Conservation (phyloP, 2,113 vertebrate genomes). For the Syrmaticus mikado region DNA sequence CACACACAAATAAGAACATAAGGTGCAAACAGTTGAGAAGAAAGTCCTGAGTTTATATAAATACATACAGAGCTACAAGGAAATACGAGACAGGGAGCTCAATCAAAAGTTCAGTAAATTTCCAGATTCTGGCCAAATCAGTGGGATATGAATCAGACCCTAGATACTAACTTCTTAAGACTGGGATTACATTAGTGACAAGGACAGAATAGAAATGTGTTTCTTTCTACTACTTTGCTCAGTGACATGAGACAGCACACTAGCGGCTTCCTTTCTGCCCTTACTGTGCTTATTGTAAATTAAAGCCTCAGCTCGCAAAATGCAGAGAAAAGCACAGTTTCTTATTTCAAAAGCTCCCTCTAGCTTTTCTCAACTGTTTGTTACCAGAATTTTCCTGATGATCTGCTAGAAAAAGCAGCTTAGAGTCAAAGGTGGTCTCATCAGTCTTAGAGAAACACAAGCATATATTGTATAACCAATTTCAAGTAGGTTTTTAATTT, state of each 20-base stretch:
- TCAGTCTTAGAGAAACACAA: slow-evolving; percentile 66
- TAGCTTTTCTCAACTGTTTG: slow-evolving; percentile 58
- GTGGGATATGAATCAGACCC: background rate
- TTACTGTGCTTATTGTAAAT: slow-evolving; percentile 16
- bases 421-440: slow-evolving; percentile 74
- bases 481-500: slow-evolving; percentile 73
- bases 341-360: slow-evolving; percentile 69
- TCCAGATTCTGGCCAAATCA: background rate
- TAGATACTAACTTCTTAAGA: background rate
- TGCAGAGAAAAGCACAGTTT: slow-evolving; percentile 43
- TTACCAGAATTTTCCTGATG: slow-evolving; percentile 50
- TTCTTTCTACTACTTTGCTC: background rate
- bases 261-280: slow-evolving; percentile 13
- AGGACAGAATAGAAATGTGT: slow-evolving; percentile 6
- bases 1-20: background rate
- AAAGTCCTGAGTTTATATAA: background rate
- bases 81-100: background rate
- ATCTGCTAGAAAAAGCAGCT: slow-evolving; percentile 58
- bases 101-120: background rate
- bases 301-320: slow-evolving; percentile 39
- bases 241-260: slow-evolving; percentile 28
- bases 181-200: slow-evolving; percentile 20
- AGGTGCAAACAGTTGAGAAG: background rate
- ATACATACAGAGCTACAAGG: background rate
- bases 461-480: slow-evolving; percentile 59